Percentiles rank a stretch among this genome's conserved stretches.
Conservation (phyloP, 2,113 vertebrate species). For the Cephalopterus ornatus region DNA sequence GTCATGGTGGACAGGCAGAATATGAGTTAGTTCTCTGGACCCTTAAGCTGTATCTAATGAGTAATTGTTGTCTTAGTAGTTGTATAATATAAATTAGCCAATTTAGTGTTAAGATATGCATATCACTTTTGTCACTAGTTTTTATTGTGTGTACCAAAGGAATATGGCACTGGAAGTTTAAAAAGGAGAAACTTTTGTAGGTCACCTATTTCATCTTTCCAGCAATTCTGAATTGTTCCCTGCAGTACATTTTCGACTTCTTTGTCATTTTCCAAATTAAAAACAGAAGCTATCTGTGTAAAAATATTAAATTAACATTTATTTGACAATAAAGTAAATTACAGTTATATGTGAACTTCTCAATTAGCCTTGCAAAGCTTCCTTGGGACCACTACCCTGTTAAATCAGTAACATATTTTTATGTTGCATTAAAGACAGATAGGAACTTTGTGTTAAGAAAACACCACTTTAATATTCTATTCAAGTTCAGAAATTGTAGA, state of each 20-base stretch:
- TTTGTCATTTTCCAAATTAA: slow-evolving; percentile 68
- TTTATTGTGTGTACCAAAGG: slow-evolving; percentile 14
- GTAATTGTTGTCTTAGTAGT: background rate
- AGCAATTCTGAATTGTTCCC: slow-evolving; percentile 15
- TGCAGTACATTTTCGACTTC: slow-evolving; percentile 1
- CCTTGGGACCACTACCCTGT: slow-evolving; percentile 21
- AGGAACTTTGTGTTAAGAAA: background rate
- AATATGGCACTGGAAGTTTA: background rate
- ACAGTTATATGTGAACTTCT: slow-evolving; percentile 61
- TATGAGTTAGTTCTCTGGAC: background rate
- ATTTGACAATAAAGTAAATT: slow-evolving; percentile 71
- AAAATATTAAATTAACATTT: slow-evolving; percentile 71
- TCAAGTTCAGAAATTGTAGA: background rate
- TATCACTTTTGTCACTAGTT: slow-evolving; percentile 14
- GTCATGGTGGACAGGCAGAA: background rate
- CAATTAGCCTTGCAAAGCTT: slow-evolving; percentile 59
- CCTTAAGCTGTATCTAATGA: background rate
- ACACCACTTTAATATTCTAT: background rate
- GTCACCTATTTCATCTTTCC: slow-evolving; percentile 31
- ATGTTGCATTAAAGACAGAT: background rate
- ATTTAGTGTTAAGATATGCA: slow-evolving; percentile 7
- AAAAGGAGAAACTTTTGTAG: slow-evolving; percentile 41
- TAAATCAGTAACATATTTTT: slow-evolving; percentile 51
- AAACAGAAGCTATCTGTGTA: slow-evolving; percentile 45
- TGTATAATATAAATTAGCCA: background rate